Base-by-base conservation (phyloP, 2,113 vertebrate genomes). In the Chaetura pelagica region DNA sequence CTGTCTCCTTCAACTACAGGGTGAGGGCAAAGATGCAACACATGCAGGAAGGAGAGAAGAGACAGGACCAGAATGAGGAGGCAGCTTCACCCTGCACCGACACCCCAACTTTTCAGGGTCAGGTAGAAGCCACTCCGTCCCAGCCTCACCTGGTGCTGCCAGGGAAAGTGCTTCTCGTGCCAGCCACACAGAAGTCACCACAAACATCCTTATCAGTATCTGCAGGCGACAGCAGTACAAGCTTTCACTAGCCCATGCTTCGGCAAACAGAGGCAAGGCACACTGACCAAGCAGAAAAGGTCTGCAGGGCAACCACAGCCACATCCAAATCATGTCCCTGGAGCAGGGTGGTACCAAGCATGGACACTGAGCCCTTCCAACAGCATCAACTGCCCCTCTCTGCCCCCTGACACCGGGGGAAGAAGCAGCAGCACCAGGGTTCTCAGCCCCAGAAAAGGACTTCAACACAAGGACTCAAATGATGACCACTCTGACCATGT, bases 321-420 rank as follows among this genome's bases (percentile, higher is more conserved):
- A 62, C 0, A 3, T n/a, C 42, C 34, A 67, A 27, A 59, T 17
- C 34, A 29, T 3, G 2, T 32, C 29, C 32, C 42, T 4, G 6
- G 55, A 84, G 73, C 34, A 76, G 29, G 49, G 75, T 49, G 80
- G 38, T 38, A 68, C 38, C 26, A 46, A 55, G 49, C 34, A 61
- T 1, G 4, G 73, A 69, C 1, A 5, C 30, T 10, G 44, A 94
- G 66, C 22, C 34, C 38, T 88, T 57, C 62, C 4, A 3, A 63
- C 34, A 75, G 48, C 58, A 34, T 0, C 10, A 4, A 26, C 34
- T 59, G 49, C 35, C n/a, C 18, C 4, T 2, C 40, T 84, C 42
- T 1, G 2, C 7, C 10, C 21, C 42, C 4, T 2, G 27, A 90
- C 35, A 71, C 19, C 0, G 0, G 10, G 1, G 2, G 34, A 94